Conservation (phyloP, 53 echinoderm and acorn worm species). For the Zoroaster sp. region DNA sequence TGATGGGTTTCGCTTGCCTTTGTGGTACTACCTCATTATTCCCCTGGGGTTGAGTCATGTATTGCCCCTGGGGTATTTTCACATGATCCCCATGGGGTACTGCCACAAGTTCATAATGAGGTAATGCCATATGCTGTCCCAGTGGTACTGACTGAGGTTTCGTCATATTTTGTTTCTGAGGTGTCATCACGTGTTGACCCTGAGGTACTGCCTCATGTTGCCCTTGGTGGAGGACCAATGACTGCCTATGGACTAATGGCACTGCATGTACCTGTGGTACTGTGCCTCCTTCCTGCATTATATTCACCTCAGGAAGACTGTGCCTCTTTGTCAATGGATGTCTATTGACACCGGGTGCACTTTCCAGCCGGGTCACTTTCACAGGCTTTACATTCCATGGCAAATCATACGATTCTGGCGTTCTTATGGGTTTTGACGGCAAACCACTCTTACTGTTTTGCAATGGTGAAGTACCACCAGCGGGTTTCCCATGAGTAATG, state of each 20-base stretch:
- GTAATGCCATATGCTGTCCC: background rate
- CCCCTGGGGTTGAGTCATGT: background rate
- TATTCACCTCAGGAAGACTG: background rate
- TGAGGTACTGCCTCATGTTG: background rate
- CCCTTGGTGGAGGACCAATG: background rate
- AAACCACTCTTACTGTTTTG: background rate
- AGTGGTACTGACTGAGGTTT: background rate
- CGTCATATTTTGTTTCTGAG: background rate
- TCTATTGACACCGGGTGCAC: background rate
- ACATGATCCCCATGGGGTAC: background rate
- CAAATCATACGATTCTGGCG: constrained; percentile 4
- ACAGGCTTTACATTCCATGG: constrained; percentile 33
- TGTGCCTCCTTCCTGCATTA: background rate
- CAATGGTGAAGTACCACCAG: background rate
- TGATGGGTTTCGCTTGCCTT: background rate
- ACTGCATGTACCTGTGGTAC: background rate
- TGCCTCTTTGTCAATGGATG: background rate
- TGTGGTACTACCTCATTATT: background rate
- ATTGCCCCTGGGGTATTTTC: background rate
- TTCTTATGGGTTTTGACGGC: background rate
- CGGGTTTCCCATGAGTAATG: background rate
- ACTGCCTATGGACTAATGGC: background rate
- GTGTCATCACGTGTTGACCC: background rate
- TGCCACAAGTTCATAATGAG: background rate
- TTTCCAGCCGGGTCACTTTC: background rate